Evolutionary conservation across 1,140 invertebrate genomes (phyloP).

Genomic region (Psix sp.): DNA sequence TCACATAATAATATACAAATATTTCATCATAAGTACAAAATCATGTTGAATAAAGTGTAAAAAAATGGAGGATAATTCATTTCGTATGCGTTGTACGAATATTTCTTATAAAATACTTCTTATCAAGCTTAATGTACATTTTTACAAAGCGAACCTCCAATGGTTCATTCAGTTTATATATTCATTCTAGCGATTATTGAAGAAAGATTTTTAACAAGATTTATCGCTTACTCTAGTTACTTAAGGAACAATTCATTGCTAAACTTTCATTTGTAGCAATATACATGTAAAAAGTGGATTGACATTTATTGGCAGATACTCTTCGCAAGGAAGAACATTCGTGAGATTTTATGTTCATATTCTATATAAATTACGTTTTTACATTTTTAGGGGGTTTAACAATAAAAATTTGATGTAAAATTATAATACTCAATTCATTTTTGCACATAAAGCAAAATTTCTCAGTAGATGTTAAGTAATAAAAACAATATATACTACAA

Average conservation of each 20-base stretch:
- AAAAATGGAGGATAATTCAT: conserved; percentile 25
- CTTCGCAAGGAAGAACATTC: conserved; percentile 16
- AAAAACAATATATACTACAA: no score
- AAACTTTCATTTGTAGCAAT: conserved; percentile 41
- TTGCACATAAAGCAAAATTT: no score
- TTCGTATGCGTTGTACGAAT: conserved; percentile 24
- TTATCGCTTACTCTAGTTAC: conserved; percentile 9
- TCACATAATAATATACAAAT: neutral
- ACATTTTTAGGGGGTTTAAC: no score
- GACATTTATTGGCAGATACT: conserved; percentile 37
- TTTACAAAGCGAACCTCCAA: conserved; percentile 29
- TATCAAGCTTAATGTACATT: conserved; percentile 47
- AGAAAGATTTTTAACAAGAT: conserved; percentile 16
- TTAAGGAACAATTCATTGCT: conserved; percentile 48
- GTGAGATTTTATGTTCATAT: no score
- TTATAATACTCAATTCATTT: no score
- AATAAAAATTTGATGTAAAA: no score
- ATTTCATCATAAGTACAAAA: conserved; percentile 24
- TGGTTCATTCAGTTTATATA: no score
- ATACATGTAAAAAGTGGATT: conserved; percentile 36
- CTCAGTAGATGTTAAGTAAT: no score
- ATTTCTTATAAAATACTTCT: conserved; percentile 52
- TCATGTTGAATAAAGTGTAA: conserved; percentile 11
- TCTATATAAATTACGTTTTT: no score
- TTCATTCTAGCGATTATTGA: conserved; percentile 17